Percentiles rank a stretch among this genome's conserved stretches.
These are phyloP conservation scores for Haliclona indistincta DNA, from an alignment of 37 sponge, comb jelly and placozoan genomes.

Conservation along the genomic window DNA sequence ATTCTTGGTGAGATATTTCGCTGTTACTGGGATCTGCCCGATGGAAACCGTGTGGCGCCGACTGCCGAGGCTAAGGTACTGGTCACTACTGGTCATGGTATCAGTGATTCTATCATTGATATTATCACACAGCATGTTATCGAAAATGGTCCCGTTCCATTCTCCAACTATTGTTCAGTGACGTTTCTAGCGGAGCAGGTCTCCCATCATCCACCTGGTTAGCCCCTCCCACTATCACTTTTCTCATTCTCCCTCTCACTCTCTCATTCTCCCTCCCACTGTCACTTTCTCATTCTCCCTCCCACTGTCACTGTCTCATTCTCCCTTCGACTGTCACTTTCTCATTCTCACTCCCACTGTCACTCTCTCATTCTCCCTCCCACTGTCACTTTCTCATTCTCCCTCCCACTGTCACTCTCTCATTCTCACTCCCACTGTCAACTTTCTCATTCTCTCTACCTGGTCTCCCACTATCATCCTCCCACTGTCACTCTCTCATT, in stretches of 20 bases:
- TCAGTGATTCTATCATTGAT: not conserved
- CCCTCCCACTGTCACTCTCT: not conserved
- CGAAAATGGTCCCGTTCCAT: slow-evolving; percentile 80
- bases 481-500: no score
- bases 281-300: no score
- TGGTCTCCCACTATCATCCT: not conserved
- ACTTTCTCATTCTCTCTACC: not conserved
- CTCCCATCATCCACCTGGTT: slow-evolving; percentile 97
- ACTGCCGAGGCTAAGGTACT: slow-evolving; percentile 33
- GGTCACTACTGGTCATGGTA: not conserved
- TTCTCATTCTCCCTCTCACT: no score
- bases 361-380: not conserved
- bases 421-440: not conserved
- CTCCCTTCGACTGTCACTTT: not conserved
- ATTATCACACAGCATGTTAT: slow-evolving; percentile 23
- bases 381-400: not conserved
- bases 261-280: no score
- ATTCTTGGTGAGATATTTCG: slow-evolving; percentile 94
- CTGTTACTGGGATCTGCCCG: slow-evolving; percentile 93
- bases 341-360: not conserved
- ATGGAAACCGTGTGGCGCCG: slow-evolving; percentile 26
- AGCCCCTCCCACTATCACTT: not conserved
- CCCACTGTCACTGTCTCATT: no score
- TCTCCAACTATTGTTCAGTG: slow-evolving; percentile 67
- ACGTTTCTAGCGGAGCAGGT: slow-evolving; percentile 96